A percentile compares a stretch with the other conserved stretches of the same genome.
Evolutionary conservation across 2,113 vertebrate genomes (phyloP).

Genomic region (Xiphophorus couchianus): DNA sequence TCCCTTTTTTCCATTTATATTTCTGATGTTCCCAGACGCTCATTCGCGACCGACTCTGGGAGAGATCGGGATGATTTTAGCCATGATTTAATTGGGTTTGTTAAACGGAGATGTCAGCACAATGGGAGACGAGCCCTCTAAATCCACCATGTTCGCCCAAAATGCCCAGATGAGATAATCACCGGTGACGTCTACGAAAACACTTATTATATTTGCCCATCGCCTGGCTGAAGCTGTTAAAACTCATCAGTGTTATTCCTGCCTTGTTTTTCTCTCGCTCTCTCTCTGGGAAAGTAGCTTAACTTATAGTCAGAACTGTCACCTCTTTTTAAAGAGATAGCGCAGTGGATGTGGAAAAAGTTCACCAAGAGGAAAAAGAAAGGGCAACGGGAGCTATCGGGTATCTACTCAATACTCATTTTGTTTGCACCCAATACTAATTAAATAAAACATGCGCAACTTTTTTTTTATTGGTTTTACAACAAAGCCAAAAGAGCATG

Average conservation of each 20-base stretch:
- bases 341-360: slow-evolving; percentile 38
- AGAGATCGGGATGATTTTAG: slow-evolving; percentile 83
- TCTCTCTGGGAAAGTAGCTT: slow-evolving; percentile 73
- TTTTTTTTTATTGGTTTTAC: slow-evolving; percentile 67
- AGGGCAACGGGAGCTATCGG: slow-evolving; percentile 44
- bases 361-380: slow-evolving; percentile 58
- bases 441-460: slow-evolving; percentile 74
- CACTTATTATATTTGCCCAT: slow-evolving; percentile 94
- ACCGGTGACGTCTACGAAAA: slow-evolving; percentile 88
- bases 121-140: slow-evolving; percentile 87
- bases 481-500: slow-evolving; percentile 29
- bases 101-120: slow-evolving; percentile 87
- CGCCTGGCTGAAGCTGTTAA: slow-evolving; percentile 92
- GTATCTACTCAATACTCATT: slow-evolving; percentile 74
- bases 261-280: slow-evolving; percentile 45
- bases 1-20: slow-evolving; percentile 46
- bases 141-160: slow-evolving; percentile 93
- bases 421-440: slow-evolving; percentile 77
- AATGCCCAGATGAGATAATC: slow-evolving; percentile 89
- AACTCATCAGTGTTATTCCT: slow-evolving; percentile 89
- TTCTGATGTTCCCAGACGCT: slow-evolving; percentile 73
- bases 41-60: slow-evolving; percentile 79
- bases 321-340: slow-evolving; percentile 72
- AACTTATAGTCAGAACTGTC: slow-evolving; percentile 76
- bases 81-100: slow-evolving; percentile 84